Evolutionary conservation across 1,140 invertebrate genomes (phyloP).

Genomic region (Drosophila kikkawai): DNA sequence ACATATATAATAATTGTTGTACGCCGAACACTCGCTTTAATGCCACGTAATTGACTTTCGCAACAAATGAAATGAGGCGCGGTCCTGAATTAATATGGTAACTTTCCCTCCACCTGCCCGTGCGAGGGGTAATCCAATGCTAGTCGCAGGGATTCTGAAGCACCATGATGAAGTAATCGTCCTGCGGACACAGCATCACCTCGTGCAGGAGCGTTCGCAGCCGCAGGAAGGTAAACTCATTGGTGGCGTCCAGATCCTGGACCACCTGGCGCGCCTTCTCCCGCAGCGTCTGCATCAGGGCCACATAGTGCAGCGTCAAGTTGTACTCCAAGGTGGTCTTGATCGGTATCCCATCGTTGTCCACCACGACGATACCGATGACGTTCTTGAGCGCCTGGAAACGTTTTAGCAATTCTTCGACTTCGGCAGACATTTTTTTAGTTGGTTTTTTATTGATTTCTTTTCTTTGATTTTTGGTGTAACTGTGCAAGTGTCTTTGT

Average conservation of each 20-base stretch:
- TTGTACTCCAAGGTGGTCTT: constrained; percentile 92
- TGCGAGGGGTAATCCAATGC: neutral
- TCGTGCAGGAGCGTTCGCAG: constrained; percentile 96
- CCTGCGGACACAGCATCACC: constrained; percentile 94
- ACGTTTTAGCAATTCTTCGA: constrained; percentile 92
- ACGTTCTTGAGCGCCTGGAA: constrained; percentile 90
- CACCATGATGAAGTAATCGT: constrained; percentile 90
- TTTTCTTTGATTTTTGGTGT: neutral
- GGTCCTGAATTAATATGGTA: neutral
- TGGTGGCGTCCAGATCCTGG: constrained; percentile 91
- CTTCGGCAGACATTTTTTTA: constrained; percentile 87
- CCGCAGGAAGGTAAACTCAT: constrained; percentile 92
- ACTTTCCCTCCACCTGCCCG: neutral
- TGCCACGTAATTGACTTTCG: constrained; percentile 31
- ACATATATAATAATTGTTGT: constrained; percentile 13
- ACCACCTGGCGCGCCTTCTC: constrained; percentile 90
- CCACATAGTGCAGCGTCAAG: constrained; percentile 90
- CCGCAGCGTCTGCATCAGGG: constrained; percentile 88
- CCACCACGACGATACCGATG: constrained; percentile 88
- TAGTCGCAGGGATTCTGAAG: constrained; percentile 89
- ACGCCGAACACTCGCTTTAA: constrained; percentile 34
- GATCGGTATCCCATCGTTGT: constrained; percentile 93
- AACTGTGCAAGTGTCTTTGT: neutral
- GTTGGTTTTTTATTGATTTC: neutral
- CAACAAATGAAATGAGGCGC: constrained; percentile 23